Conservation (phyloP, 2,888 invertebrate species). For the Acleris cristana region DNA sequence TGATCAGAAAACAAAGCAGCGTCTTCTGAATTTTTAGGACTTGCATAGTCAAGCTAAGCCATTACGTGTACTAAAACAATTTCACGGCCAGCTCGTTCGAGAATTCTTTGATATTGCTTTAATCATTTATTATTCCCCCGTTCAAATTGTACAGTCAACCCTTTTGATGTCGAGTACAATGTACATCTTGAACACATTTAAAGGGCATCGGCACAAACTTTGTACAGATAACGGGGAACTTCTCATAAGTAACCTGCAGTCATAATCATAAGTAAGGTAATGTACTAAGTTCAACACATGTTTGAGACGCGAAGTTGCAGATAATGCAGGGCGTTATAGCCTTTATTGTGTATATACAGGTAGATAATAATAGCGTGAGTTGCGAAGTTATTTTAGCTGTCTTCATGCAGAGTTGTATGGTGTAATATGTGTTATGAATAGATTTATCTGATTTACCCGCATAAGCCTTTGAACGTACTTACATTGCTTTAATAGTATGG, state of each 20-base stretch:
- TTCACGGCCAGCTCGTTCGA: slow-evolving; percentile 11
- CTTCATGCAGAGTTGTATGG: background rate
- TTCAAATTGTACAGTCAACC: slow-evolving; percentile 11
- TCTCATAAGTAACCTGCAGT: slow-evolving; percentile 36
- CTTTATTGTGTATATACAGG: slow-evolving; percentile 7
- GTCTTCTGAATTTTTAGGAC: too few relatives aligned
- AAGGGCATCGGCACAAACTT: slow-evolving; percentile 28
- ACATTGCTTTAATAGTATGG: too few relatives aligned
- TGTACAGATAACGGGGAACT: slow-evolving; percentile 34
- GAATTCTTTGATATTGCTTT: slow-evolving; percentile 21
- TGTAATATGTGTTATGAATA: background rate
- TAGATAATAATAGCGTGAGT: slow-evolving; percentile 1
- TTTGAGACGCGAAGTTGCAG: slow-evolving; percentile 24
- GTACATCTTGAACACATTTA: slow-evolving; percentile 16
- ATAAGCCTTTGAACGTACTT: too few relatives aligned
- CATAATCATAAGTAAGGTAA: slow-evolving; percentile 39
- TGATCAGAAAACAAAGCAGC: too few relatives aligned
- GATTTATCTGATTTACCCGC: too few relatives aligned
- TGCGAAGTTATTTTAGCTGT: background rate
- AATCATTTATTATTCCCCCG: slow-evolving; percentile 18
- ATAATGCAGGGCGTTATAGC: slow-evolving; percentile 1
- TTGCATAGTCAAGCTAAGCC: too few relatives aligned
- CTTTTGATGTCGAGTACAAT: slow-evolving; percentile 26
- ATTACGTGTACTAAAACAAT: slow-evolving; percentile 5
- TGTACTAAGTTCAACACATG: slow-evolving; percentile 39